Conservation (phyloP, 2,797 vertebrate genomes). For the Graptemys geographica region DNA sequence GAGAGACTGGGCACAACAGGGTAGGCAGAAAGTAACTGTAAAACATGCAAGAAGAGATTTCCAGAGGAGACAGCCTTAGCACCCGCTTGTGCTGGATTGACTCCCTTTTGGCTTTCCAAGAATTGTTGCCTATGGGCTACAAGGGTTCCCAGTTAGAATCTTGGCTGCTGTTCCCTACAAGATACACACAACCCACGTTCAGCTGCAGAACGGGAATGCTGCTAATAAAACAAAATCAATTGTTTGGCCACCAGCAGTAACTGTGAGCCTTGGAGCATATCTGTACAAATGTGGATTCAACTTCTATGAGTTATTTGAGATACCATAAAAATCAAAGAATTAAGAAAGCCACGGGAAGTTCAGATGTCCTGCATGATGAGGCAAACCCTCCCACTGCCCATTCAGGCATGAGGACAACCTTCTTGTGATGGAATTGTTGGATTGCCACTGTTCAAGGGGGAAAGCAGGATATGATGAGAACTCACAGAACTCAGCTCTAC, state of each 20-base stretch:
- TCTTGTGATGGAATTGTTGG: background rate
- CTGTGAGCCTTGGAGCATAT: background rate
- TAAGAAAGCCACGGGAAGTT: background rate
- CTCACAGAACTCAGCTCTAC: background rate
- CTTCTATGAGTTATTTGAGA: background rate
- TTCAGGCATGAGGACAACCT: background rate
- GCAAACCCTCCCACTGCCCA: background rate
- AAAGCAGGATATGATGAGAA: background rate
- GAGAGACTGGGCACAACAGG: background rate
- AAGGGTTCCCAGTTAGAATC: background rate
- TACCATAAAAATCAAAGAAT: background rate
- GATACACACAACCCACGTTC: background rate
- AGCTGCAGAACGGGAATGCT: background rate
- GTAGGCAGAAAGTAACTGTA: background rate
- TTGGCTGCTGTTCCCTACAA: background rate
- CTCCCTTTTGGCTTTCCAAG: background rate
- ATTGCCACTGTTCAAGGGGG: too few relatives aligned
- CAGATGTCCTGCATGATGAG: background rate
- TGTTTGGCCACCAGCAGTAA: background rate
- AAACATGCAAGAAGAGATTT: background rate
- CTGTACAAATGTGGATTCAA: background rate
- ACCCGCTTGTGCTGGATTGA: background rate
- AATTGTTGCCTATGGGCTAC: background rate
- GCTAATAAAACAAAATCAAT: background rate
- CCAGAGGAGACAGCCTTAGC: background rate